These are phyloP conservation scores for Porites australiensis DNA, from an alignment of 64 coral and sea anemone species.

Conservation along the genomic window DNA sequence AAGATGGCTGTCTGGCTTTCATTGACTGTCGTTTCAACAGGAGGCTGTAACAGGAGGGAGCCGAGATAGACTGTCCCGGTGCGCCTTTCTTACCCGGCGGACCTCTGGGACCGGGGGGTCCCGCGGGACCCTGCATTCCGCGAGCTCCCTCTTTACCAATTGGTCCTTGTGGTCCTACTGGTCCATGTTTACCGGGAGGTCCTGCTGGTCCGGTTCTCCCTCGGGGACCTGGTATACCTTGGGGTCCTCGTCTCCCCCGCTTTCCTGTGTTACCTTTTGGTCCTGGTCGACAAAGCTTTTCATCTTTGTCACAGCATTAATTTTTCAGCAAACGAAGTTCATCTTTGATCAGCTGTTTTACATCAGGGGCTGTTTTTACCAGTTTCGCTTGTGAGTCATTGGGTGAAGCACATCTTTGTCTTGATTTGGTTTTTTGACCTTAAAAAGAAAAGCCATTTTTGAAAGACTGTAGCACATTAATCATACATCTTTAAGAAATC, in stretches of 20 bases:
- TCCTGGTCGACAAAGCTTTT: slow-evolving; percentile 51
- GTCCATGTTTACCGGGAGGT: slow-evolving; percentile 54
- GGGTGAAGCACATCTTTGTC: neutral
- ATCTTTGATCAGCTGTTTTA: neutral
- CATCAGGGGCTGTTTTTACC: neutral
- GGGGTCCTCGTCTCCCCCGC: slow-evolving; percentile 37
- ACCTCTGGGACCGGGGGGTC: slow-evolving; percentile 42
- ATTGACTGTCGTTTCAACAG: slow-evolving; percentile 29
- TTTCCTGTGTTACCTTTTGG: slow-evolving; percentile 53
- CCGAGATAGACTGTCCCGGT: slow-evolving; percentile 41
- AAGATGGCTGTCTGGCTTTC: slow-evolving; percentile 45
- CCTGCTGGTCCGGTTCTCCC: slow-evolving; percentile 34
- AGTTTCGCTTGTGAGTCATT: neutral
- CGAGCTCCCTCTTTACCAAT: neutral
- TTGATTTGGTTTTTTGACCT: neutral
- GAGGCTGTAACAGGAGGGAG: slow-evolving; percentile 25
- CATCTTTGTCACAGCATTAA: slow-evolving; percentile 32
- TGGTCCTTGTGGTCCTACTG: slow-evolving; percentile 24
- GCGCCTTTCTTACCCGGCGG: slow-evolving; percentile 31
- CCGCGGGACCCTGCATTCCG: slow-evolving; percentile 32
- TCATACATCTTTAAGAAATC: no score
- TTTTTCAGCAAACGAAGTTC: slow-evolving; percentile 32
- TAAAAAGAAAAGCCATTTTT: neutral
- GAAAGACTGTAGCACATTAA: no score
- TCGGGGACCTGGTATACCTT: neutral